Base-by-base conservation (phyloP, 2,888 invertebrate genomes). In the Noctua pronuba region DNA sequence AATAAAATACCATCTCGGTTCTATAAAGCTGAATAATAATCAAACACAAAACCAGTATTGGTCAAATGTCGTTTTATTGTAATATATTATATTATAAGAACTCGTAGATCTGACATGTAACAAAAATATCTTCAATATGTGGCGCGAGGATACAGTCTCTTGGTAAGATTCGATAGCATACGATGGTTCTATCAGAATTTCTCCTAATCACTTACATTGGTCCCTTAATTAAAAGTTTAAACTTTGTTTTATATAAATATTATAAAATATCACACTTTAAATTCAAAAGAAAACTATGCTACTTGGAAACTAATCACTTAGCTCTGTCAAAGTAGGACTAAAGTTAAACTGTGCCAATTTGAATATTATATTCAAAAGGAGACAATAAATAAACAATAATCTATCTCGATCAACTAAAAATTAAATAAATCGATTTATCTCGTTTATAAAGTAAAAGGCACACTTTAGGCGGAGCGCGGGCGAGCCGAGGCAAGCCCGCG, bases 261-360 rank as follows among this genome's bases (percentile, higher is more conserved):
- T 95, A 96, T 95, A 96, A 96, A 96, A 96, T 96, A 96, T 96
- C 96, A 96, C 96, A 96, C 96, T 96, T 96, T 96, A 96, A 96
- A 96, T 96, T 96, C 96, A 96, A 96, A 95, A 95, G 94, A 90
- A 95, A 95, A 94, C 95, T 95, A 95, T 94, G 88, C 96, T 96
- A 96, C 91, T 91, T 95, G 94, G 94, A 95, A 95, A 95, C 95
- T 95, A 95, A 95, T 94, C 93, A 94, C 93, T 95, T 95, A 95
- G 95, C 90, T 96, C 93, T 95, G 96, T 96, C 96, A 95, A 95
- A 95, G 95, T 96, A 96, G 88, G 86, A 86, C 95, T 95, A 95
- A 96, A 95, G 93, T 94, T 95, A 95, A 96, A 96, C 95, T 94
- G 95, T 94, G 96, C 95, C 96, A 94, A 95, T 95, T 96, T 95